A percentile compares a stretch with the other conserved stretches of the same genome.
phyloP scores from a whole-genome alignment of 2,888 invertebrate genomes.

The Dusona sp. region DNA sequence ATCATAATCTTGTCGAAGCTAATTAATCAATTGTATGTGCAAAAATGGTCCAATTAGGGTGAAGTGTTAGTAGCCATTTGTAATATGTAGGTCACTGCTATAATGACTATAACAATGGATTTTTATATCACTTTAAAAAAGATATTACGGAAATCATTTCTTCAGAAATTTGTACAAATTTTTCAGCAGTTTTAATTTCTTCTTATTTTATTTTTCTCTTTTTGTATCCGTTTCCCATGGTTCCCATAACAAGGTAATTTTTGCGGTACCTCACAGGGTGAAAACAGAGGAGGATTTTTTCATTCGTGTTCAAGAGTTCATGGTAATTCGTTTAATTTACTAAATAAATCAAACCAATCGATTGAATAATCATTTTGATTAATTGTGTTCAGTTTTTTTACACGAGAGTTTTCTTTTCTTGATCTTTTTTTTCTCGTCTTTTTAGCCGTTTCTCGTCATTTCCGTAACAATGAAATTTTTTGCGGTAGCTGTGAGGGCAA shows the following conservation, averaged over 20 bases:
- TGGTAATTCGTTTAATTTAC: not conserved
- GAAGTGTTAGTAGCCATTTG: too few species aligned
- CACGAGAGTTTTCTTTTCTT: not conserved
- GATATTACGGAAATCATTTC: too few species aligned
- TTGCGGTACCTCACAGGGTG: not conserved
- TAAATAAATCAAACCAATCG: not conserved
- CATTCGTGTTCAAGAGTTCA: not conserved
- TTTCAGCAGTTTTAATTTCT: not conserved
- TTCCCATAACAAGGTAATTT: not conserved
- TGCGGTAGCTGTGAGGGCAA: not conserved
- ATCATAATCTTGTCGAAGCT: not conserved
- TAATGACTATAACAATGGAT: not conserved
- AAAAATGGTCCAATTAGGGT: too few species aligned
- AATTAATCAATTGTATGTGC: not conserved
- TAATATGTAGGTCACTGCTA: not conserved
- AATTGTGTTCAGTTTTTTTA: too few species aligned
- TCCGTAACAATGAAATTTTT: slow-evolving; percentile 25
- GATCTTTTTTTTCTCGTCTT: not conserved
- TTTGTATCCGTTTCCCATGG: not conserved
- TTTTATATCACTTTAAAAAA: not conserved
- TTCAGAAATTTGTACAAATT: not conserved
- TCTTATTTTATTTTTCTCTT: not conserved
- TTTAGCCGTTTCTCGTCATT: not conserved
- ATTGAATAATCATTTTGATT: not conserved
- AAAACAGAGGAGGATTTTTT: not conserved